Base-by-base conservation (phyloP, 2,888 invertebrate genomes). In the Mythimna pallens region DNA sequence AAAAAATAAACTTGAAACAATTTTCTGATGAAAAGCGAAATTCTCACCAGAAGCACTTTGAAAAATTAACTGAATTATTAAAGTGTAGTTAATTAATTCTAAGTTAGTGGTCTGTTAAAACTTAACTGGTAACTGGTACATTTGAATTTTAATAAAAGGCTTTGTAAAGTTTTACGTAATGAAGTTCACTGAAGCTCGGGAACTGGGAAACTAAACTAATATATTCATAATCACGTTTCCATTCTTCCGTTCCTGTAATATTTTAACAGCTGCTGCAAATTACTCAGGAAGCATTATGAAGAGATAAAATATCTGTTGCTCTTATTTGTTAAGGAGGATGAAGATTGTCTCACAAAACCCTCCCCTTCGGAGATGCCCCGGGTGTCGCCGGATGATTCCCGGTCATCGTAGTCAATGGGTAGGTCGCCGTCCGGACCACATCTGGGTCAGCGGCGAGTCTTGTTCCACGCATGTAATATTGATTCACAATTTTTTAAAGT, bases 141-240 rank as follows among this genome's bases (percentile, higher is more conserved):
- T 85, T 85, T 80, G 72, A 80, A 79, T 80, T 72, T 84, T 82
- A 78, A 80, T 85, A 78, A 76, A 80, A 78, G 68, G 71, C 76
- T 85, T 80, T 75, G 71, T 76, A 74, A 82, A 82, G 68, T 85
- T 78, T 80, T 59, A 75, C 72, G 25, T 78, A 80, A 78, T 76
- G 73, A 85, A 82, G 72, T 73, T 61, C 40, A 17, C 34, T 58
- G 47, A 64, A 78, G 78, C 64, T 12, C 30, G 67, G 63, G 20
- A 82, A 83, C 83, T 76, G 74, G 68, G 76, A 73, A 81, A 78
- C 79, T 85, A 84, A 84, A 81, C 67, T 84, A 92, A 91, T 91
- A 88, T 92, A 94, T 94, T 92, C 93, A 90, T 89, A 90, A 93
- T 92, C 93, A 93, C 92, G 92, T 81, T 84, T 68, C 78, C 70